Conservation (phyloP, 1,140 invertebrate genomes). For the Halesus radiatus region DNA sequence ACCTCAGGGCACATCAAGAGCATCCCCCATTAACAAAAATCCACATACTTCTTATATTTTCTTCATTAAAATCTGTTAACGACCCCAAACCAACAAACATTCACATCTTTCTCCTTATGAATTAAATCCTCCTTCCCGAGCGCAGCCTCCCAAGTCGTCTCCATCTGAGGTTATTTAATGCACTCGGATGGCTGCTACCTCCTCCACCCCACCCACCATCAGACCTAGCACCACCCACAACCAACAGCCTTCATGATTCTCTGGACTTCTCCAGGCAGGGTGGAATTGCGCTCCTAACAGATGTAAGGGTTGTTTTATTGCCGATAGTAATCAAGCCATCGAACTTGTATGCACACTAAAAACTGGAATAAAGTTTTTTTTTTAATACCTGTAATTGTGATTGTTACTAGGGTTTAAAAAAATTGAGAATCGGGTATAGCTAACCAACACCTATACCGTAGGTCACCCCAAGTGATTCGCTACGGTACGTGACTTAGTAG, state of each 20-base stretch:
- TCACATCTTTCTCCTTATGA: conserved; percentile 50
- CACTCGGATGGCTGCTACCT: conserved; percentile 53
- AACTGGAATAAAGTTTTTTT: too few species aligned
- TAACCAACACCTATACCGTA: too few species aligned
- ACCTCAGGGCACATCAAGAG: background rate
- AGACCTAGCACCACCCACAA: background rate
- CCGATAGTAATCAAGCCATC: too few species aligned
- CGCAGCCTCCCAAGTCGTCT: conserved; percentile 52
- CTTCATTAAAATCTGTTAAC: conserved; percentile 57
- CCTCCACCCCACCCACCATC: conserved; percentile 25
- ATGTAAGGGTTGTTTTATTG: too few species aligned
- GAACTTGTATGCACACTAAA: too few species aligned
- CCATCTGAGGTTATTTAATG: conserved; percentile 59
- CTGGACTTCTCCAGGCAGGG: conserved; percentile 7
- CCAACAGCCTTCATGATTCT: conserved; percentile 20
- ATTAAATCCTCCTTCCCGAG: conserved; percentile 53
- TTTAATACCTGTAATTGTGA: too few species aligned
- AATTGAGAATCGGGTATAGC: too few species aligned
- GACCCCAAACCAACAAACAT: conserved; percentile 51
- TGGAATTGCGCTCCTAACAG: too few species aligned
- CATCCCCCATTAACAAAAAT: background rate
- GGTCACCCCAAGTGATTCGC: too few species aligned
- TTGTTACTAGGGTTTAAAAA: too few species aligned
- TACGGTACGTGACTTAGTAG: too few species aligned
- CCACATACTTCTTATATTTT: conserved; percentile 35